These are phyloP conservation scores for Macrophya annulata DNA, from an alignment of 2,888 invertebrate genomes.

Conservation along the genomic window DNA sequence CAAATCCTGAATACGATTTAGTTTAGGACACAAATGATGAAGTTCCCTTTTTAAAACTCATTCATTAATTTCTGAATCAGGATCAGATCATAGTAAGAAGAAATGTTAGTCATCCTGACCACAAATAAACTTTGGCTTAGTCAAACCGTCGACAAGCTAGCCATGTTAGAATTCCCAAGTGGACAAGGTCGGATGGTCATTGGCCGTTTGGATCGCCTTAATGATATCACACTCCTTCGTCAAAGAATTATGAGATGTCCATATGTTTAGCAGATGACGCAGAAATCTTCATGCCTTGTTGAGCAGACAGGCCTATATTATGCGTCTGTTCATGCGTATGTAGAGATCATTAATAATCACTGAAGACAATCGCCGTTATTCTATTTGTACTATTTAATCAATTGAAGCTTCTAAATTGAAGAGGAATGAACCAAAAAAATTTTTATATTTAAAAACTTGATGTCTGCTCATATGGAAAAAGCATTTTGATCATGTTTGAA, in stretches of 20 bases:
- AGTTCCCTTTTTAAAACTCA: not conserved
- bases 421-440: not conserved
- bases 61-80: not conserved
- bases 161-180: not conserved
- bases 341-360: not conserved
- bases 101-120: slow-evolving; percentile 24
- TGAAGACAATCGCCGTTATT: not conserved
- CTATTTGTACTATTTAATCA: too few species aligned
- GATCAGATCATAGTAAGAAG: not conserved
- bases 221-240: slow-evolving; percentile 22
- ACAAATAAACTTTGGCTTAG: slow-evolving; percentile 21
- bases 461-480: not conserved
- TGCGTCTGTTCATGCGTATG: not conserved
- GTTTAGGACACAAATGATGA: too few species aligned
- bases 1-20: too few species aligned
- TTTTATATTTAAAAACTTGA: not conserved
- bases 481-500: not conserved
- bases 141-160: not conserved
- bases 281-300: not conserved
- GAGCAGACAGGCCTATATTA: too few species aligned
- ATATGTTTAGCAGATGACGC: slow-evolving; percentile 12
- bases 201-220: not conserved
- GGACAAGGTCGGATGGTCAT: slow-evolving; percentile 8
- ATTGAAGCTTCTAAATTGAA: not conserved
- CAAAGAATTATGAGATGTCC: not conserved